Base-by-base conservation (phyloP, 2,113 vertebrate genomes). In the Taurulus bubalis region DNA sequence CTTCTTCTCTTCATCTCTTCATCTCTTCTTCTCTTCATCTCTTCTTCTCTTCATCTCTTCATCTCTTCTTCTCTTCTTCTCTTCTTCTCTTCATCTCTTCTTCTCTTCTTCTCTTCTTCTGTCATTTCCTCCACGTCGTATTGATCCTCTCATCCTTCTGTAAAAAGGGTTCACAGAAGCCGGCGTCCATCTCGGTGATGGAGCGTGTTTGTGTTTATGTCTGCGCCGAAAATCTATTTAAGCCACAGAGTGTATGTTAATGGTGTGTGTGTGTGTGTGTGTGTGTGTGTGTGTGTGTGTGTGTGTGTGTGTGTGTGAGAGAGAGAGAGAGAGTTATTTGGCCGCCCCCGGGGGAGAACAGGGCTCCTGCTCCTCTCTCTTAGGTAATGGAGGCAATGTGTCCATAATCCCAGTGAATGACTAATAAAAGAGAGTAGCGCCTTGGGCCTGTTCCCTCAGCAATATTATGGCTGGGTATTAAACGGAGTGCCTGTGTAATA, bases 321-420 rank as follows among this genome's bases (percentile, higher is more conserved):
- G 22, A 14, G 71, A 74, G 47, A 67, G 36, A 63, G 73, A 80
- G 82, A 86, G 84, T 90, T 88, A 91, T 89, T 90, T 89, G 79
- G 79, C 70, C 56, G 66, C 87, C 83, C 92, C 90, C 83, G 51
- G 77, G 79, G 80, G 79, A 85, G 87, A 83, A 83, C 74, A 71
- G 77, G 69, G 83, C 84, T 88, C 83, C 84, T 91, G 89, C 89
- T 92, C 87, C 85, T 94, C 92, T 94, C 91, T 92, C 90, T 93
- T 85, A 95, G 95, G 96, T 96, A 96, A 95, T 95, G 94, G 95
- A 95, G 93, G 94, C 93, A 94, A 94, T 92, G 90, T 93, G 91
- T 93, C 91, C 93, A 80, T 87, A 96, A 94, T 94, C 83, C 93
- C 90, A 87, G 80, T 82, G 93, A 93, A 95, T 93, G 87, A 92